A percentile compares a stretch with the other conserved stretches of the same genome.
Evolutionary conservation across 2,888 invertebrate species (phyloP).

Genomic region (Catocala nupta): DNA sequence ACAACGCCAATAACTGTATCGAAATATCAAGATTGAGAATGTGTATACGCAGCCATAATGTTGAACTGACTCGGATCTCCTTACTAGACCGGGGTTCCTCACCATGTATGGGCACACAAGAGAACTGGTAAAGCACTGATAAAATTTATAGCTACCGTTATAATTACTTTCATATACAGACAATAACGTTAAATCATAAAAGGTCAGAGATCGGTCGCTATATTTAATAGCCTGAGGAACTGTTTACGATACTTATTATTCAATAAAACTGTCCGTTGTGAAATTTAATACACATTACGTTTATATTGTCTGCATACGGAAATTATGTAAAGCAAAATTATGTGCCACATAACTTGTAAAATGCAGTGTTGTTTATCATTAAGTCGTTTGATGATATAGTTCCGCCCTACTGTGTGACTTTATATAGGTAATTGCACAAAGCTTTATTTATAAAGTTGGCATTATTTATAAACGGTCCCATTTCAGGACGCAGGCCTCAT

Average conservation of each 20-base stretch:
- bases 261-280: slow-evolving; percentile 71
- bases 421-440: too few relatives aligned
- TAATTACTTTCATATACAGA: slow-evolving; percentile 74
- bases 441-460: too few relatives aligned
- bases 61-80: slow-evolving; percentile 33
- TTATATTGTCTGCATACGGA: neutral
- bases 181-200: slow-evolving; percentile 71
- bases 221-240: slow-evolving; percentile 65
- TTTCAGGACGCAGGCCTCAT: too few relatives aligned
- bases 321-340: neutral
- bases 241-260: slow-evolving; percentile 74
- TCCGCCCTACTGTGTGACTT: too few relatives aligned
- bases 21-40: slow-evolving; percentile 45
- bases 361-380: too few relatives aligned
- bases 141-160: slow-evolving; percentile 64
- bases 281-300: slow-evolving; percentile 50
- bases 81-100: slow-evolving; percentile 30
- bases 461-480: too few relatives aligned
- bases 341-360: too few relatives aligned
- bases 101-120: slow-evolving; percentile 43
- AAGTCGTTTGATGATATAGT: too few relatives aligned
- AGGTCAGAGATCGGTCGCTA: slow-evolving; percentile 66
- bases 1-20: slow-evolving; percentile 42
- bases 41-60: slow-evolving; percentile 29
- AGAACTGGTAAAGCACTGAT: slow-evolving; percentile 51